Evolutionary conservation across 2,113 vertebrate species (phyloP).

Genomic region (Actinemys pallida): DNA sequence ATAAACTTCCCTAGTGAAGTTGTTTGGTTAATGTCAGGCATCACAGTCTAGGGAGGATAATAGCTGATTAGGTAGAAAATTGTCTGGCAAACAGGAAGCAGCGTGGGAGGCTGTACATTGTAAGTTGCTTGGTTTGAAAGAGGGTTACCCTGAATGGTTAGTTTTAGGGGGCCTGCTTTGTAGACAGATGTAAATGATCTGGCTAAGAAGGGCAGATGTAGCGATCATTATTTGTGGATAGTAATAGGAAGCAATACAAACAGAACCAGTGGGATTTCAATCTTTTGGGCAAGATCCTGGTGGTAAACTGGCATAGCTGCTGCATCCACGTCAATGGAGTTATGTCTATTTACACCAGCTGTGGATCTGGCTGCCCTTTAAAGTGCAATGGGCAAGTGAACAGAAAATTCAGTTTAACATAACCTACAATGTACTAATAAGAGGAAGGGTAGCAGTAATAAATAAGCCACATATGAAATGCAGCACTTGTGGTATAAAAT

Average conservation of each 20-base stretch:
- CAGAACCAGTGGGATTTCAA: background rate
- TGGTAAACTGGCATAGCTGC: background rate
- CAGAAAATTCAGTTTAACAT: background rate
- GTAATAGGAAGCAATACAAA: background rate
- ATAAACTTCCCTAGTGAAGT: background rate
- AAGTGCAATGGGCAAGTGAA: background rate
- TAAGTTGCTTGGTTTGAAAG: background rate
- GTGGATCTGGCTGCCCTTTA: background rate
- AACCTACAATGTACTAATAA: background rate
- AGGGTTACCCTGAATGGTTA: accelerated
- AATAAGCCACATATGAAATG: background rate
- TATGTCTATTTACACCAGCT: background rate
- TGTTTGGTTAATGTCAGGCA: background rate
- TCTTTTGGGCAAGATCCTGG: background rate
- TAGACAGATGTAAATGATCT: background rate
- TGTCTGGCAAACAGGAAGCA: background rate
- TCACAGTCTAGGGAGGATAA: background rate
- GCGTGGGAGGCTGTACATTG: background rate
- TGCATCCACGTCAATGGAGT: background rate
- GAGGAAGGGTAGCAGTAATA: background rate
- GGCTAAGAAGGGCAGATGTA: background rate
- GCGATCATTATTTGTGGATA: background rate
- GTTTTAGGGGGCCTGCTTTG: background rate
- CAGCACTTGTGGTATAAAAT: background rate
- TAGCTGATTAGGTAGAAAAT: background rate